Conservation (phyloP, 2,888 invertebrate species). For the Plutella xylostella region DNA sequence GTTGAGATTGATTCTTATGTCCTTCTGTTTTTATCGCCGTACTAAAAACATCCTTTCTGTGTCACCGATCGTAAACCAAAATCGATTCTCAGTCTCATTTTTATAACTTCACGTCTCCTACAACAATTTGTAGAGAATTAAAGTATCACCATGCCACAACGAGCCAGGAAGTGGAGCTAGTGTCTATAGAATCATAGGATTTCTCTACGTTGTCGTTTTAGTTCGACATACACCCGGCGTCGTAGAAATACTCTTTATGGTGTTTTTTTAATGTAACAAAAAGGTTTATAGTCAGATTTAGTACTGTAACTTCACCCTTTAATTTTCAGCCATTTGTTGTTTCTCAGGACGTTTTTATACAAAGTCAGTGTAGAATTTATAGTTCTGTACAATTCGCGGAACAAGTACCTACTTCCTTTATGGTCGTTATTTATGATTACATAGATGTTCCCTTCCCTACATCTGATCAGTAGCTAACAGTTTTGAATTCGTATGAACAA, state of each 20-base stretch:
- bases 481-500: no score
- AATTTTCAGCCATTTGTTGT: slow-evolving; percentile 21
- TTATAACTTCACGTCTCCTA: slow-evolving; percentile 23
- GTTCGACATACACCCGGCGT: no score
- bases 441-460: no score
- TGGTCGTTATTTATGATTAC: no score
- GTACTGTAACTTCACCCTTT: slow-evolving; percentile 35
- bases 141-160: no score
- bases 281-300: slow-evolving; percentile 30
- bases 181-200: no score
- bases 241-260: no score
- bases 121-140: slow-evolving; percentile 35
- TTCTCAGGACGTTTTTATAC: slow-evolving; percentile 5
- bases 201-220: no score
- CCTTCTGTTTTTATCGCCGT: slow-evolving; percentile 52
- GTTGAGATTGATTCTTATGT: no score
- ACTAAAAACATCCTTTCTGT: slow-evolving; percentile 28
- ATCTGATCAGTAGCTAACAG: no score
- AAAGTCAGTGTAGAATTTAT: slow-evolving; percentile 34
- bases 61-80: slow-evolving; percentile 31
- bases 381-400: slow-evolving; percentile 50
- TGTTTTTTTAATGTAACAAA: background rate
- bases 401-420: no score
- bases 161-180: no score
- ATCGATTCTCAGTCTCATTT: slow-evolving; percentile 32